phyloP scores from a whole-genome alignment of 2,888 invertebrate genomes.

The Drosophila austrosaltans region DNA sequence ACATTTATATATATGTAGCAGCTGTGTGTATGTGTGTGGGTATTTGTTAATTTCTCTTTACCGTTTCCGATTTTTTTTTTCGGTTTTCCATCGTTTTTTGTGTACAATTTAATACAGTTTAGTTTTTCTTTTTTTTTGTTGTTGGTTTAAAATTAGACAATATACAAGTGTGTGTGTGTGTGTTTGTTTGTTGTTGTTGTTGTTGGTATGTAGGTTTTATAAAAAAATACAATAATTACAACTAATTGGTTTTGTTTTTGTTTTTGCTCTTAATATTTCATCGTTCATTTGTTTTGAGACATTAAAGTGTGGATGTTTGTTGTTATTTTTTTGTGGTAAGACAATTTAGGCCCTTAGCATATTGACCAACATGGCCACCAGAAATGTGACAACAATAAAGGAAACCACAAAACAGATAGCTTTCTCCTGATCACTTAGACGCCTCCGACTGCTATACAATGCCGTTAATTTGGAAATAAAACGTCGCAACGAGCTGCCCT shows the following conservation, averaged over 20 bases:
- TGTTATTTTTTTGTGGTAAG: slow-evolving; percentile 31
- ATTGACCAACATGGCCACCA: slow-evolving; percentile 82
- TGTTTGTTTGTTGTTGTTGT: slow-evolving; percentile 39
- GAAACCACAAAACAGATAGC: slow-evolving; percentile 82
- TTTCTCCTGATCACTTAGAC: slow-evolving; percentile 82
- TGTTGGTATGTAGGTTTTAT: slow-evolving; percentile 48
- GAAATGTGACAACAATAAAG: slow-evolving; percentile 81
- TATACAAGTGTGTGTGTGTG: slow-evolving; percentile 54
- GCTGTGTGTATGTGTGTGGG: slow-evolving; percentile 47
- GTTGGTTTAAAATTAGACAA: slow-evolving; percentile 54
- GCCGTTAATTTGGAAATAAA: slow-evolving; percentile 81
- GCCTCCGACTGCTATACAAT: slow-evolving; percentile 81
- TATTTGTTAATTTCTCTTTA: slow-evolving; percentile 8
- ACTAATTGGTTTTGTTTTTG: slow-evolving; percentile 36
- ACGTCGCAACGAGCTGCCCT: slow-evolving; percentile 83
- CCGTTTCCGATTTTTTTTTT: slow-evolving; percentile 11
- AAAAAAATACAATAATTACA: slow-evolving; percentile 65
- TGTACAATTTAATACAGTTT: slow-evolving; percentile 64
- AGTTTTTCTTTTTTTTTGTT: slow-evolving; percentile 13
- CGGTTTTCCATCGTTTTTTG: slow-evolving; percentile 28
- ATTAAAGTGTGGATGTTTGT: slow-evolving; percentile 41
- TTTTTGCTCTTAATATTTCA: slow-evolving; percentile 19
- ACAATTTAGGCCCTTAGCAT: slow-evolving; percentile 69
- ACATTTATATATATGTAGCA: slow-evolving; percentile 45
- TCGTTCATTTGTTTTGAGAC: slow-evolving; percentile 48